Conservation (phyloP, 2,113 vertebrate species). For the Ictidomys tridecemlineatus region DNA sequence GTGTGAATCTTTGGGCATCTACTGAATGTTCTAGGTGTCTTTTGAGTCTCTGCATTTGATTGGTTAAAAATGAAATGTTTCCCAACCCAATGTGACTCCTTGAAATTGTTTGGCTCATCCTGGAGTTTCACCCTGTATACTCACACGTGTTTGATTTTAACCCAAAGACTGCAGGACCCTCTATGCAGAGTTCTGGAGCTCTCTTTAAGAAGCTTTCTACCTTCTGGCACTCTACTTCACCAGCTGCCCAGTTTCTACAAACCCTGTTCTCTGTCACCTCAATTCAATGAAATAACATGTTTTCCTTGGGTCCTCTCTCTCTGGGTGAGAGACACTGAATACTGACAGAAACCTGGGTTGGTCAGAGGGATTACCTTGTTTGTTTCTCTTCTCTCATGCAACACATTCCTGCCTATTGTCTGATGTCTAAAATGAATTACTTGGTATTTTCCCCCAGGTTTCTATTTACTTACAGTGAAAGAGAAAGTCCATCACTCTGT, state of each 20-base stretch:
- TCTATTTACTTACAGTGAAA: background rate
- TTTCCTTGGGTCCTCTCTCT: background rate
- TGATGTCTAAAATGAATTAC: background rate
- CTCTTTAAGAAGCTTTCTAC: background rate
- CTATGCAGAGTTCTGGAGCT: background rate
- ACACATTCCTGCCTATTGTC: background rate
- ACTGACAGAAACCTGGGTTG: background rate
- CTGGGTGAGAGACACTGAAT: accelerated
- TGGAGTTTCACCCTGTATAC: background rate
- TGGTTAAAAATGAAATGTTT: background rate
- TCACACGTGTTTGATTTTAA: background rate
- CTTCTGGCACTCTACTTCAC: background rate
- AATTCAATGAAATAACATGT: background rate
- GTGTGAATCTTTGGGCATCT: background rate
- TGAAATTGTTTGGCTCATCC: background rate
- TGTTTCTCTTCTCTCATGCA: background rate
- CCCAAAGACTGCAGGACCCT: background rate
- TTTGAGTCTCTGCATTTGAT: background rate
- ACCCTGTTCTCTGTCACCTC: background rate
- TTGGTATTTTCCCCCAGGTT: background rate
- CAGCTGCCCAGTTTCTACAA: background rate
- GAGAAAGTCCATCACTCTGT: background rate
- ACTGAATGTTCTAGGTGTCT: background rate
- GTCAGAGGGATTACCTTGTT: background rate
- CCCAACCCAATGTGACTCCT: background rate